Base-by-base conservation (phyloP, 2,113 vertebrate species). In the Myiozetetes cayanensis region DNA sequence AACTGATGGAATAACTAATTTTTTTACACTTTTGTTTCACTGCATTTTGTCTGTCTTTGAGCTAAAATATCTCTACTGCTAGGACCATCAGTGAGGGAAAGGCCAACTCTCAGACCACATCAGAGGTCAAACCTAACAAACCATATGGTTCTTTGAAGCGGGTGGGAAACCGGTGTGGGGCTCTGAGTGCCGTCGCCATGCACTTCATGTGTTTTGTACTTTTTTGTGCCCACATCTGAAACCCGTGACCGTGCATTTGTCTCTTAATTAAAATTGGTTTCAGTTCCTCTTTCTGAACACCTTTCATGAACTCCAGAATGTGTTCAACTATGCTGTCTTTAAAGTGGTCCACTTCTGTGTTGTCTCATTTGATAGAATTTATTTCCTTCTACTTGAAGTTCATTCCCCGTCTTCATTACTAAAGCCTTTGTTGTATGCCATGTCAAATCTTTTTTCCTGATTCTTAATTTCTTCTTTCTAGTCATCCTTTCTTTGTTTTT, bases 111-210 rank as follows among this genome's bases (percentile, higher is more conserved):
- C 75, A 80, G 92, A 66, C 91, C 75, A 30, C 77, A 46, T 90
- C 82, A 93, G 58, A 90, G 90, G 78, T 93, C 87, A 96, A n/a
- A 71, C 75, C 76, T 85, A 77, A 71, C 81, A 88, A 56, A 10
- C 30, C 28, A 14, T 4, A 1, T 2, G 2, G 12, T 53, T 65
- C 85, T 93, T 94, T 88, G 90, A 94, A 94, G 75, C 72, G 88
- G 85, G 41, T 91, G 39, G 89, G 66, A 67, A 71, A 89, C 71
- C 2, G 1, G 12, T 53, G 55, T 78, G 77, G 58, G 53, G 35
- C 63, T 94, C 59, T 12, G 47, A 85, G 41, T 43, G 62, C 84
- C 77, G 68, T 76, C 53, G 39, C 70, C 1, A 15, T 25, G 25
- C 5, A 2, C 49, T 50, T 50, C 49, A 15, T 50, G 49, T 8